Evolutionary conservation across 2,113 vertebrate species (phyloP).

Genomic region (Elgaria multicarinata): DNA sequence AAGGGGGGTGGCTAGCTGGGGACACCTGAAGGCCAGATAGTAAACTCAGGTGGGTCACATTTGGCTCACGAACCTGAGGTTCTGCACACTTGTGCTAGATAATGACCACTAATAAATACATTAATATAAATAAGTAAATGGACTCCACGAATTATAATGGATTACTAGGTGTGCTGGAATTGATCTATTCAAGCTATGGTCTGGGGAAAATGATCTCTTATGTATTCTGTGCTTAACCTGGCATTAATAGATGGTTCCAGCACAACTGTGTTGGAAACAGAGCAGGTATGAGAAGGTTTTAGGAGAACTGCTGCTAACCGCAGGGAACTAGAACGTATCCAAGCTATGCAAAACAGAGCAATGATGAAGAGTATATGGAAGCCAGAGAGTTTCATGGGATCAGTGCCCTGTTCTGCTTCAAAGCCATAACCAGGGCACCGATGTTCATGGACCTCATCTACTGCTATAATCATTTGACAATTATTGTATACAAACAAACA

Average conservation of each 20-base stretch:
- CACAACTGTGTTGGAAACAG: not conserved
- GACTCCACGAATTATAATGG: not conserved
- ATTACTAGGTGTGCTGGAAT: not conserved
- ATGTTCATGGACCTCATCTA: conserved; percentile 24
- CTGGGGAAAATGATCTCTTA: not conserved
- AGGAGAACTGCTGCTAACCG: not conserved
- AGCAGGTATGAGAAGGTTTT: not conserved
- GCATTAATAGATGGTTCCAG: not conserved
- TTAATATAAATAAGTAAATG: not conserved
- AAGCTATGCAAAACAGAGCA: not conserved
- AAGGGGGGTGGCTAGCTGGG: too few relatives aligned
- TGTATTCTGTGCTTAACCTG: not conserved
- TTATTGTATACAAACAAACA: conserved; percentile 33
- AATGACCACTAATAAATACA: too few relatives aligned
- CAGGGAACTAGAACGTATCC: not conserved
- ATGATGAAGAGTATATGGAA: not conserved
- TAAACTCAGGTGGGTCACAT: too few relatives aligned
- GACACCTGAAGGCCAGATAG: too few relatives aligned
- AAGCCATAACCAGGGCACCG: not conserved
- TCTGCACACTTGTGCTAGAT: too few relatives aligned
- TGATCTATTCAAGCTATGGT: not conserved
- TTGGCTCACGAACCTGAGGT: too few relatives aligned
- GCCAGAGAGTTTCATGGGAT: not conserved
- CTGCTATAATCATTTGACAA: conserved; percentile 1
- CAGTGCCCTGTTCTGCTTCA: not conserved